A percentile compares a stretch with the other conserved stretches of the same genome.
phyloP scores from a whole-genome alignment of 2,888 invertebrate species.

The Lepidochrysops patricia region DNA sequence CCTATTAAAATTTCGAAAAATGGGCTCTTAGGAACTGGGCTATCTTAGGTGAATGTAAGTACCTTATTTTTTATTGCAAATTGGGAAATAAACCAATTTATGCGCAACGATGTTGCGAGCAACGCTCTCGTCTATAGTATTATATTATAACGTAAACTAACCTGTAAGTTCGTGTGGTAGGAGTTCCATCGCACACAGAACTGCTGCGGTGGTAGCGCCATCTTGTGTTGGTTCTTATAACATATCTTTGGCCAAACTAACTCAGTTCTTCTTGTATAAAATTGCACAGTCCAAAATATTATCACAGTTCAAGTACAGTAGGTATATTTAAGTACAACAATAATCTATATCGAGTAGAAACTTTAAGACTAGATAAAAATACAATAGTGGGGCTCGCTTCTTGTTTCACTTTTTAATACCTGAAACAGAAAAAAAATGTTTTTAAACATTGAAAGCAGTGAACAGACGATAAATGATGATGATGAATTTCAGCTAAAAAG shows the following conservation, averaged over 20 bases:
- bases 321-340: constrained; percentile 57
- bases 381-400: constrained; percentile 47
- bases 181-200: constrained; percentile 89
- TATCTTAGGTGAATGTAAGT: too few species aligned
- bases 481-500: too few species aligned
- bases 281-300: constrained; percentile 44
- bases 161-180: constrained; percentile 84
- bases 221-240: constrained; percentile 27
- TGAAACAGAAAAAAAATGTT: constrained; percentile 26
- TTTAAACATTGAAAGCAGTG: too few species aligned
- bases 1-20: too few species aligned
- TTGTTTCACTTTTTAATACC: constrained; percentile 25
- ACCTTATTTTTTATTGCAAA: too few species aligned
- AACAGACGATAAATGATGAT: too few species aligned
- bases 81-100: too few species aligned
- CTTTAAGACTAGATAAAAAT: constrained; percentile 58
- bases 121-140: too few species aligned
- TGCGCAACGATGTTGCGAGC: not conserved
- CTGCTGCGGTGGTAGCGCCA: constrained; percentile 76
- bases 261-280: constrained; percentile 29
- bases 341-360: constrained; percentile 59
- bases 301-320: constrained; percentile 45
- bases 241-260: constrained; percentile 43
- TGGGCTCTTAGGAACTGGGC: too few species aligned
- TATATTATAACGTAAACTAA: not conserved